Conservation (phyloP, 2,113 vertebrate species). For the Corynorhinus townsendii region DNA sequence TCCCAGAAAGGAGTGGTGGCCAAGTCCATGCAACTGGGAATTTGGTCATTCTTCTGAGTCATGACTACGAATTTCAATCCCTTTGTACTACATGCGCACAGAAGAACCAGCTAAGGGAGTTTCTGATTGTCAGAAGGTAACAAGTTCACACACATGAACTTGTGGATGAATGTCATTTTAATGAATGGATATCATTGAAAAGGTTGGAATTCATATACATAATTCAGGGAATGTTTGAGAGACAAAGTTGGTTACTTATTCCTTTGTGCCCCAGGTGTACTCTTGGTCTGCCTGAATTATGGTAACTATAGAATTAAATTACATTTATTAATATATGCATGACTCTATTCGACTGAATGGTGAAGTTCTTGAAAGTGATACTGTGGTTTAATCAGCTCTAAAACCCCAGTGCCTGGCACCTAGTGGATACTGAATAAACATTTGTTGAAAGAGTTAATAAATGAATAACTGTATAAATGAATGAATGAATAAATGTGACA, state of each 20-base stretch:
- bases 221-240: not conserved
- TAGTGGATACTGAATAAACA: not conserved
- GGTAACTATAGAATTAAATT: not conserved
- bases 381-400: not conserved
- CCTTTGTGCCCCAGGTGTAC: not conserved
- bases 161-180: not conserved
- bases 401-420: not conserved
- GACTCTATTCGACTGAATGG: not conserved
- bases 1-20: not conserved
- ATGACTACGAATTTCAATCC: too few relatives aligned
- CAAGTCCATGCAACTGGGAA: not conserved
- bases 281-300: not conserved
- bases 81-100: accelerated
- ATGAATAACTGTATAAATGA: not conserved
- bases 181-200: not conserved
- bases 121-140: not conserved
- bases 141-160: not conserved
- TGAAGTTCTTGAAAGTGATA: not conserved
- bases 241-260: not conserved
- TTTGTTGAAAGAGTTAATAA: not conserved
- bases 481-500: not conserved
- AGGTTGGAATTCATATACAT: not conserved
- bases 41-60: not conserved
- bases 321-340: not conserved
- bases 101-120: not conserved